Evolutionary conservation across 1,140 invertebrate species (phyloP), one percentile per base, ranked within the genome.

Genomic region (Protaetia brevitarsis): DNA sequence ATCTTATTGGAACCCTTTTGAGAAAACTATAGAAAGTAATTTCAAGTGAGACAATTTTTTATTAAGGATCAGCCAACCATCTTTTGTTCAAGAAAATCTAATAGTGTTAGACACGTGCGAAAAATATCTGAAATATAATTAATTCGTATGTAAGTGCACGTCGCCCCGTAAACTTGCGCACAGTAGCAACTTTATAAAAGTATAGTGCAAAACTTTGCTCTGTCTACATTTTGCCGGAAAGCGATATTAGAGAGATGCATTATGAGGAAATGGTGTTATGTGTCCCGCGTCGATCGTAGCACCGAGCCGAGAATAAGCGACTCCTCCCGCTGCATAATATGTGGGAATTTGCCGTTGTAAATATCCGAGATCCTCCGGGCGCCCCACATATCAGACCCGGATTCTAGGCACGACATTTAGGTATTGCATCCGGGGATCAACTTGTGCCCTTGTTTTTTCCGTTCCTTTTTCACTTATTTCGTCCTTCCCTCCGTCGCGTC

Each of bases 261-360:
- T 62, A 62, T 62, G 59, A 36, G 59, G 59, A 36, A 31, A 62
- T 36, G 57, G 57, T 36, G 30, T 62, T 62, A 62, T 62, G 31
- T 36, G 59, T 62, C 59, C 59, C 59, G 31, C 37, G 59, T 62
- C 59, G 59, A 62, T 62, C 59, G 59, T 62, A 34, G 59, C 29
- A 36, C 29, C 21, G 59, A 30, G 59, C 21, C 29, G 59, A 36
- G 59, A 62, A 59, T 59, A 59, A 59, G 60, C 60, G 23, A 27
- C 26, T 36, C 23, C 23, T 34, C 60, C 30, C 62, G 68, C 68
- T 58, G 71, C 51, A 66, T 72, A 72, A 72, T 71, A 71, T 69
- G 71, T 70, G 71, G 71, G 67, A 69, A 72, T 72, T 70, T 69
- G 69, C 69, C 69, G 67, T 66, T 66, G 69, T 72, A 72, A 72